Percentiles rank a stretch among this genome's conserved stretches.
Evolutionary conservation across 92 coral and sea anemone genomes (phyloP).

Genomic region (Chrysogorgia sp.): DNA sequence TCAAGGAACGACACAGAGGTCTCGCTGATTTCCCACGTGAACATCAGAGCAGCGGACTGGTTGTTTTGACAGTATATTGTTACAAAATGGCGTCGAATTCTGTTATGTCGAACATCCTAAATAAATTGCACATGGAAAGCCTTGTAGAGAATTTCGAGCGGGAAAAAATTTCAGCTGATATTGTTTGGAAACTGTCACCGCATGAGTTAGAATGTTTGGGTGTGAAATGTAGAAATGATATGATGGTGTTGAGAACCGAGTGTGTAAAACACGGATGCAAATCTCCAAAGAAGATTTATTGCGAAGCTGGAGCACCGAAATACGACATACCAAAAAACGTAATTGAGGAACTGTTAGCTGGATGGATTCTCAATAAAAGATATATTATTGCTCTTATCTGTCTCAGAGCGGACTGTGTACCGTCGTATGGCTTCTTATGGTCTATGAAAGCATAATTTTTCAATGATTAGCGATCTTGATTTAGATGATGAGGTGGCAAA

Average conservation of each 20-base stretch:
- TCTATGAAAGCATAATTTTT: slow-evolving; percentile 13
- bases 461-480: slow-evolving; percentile 6
- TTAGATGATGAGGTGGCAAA: background rate
- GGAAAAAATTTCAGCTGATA: no score
- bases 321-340: slow-evolving; percentile 1
- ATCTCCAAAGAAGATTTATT: background rate
- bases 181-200: slow-evolving; percentile 12
- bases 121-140: slow-evolving; percentile 13
- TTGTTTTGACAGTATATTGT: no score
- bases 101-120: slow-evolving; percentile 4
- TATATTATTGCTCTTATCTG: slow-evolving; percentile 45
- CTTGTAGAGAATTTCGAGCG: background rate
- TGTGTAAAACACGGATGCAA: slow-evolving; percentile 6
- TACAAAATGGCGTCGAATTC: slow-evolving; percentile 14
- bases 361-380: slow-evolving; percentile 36
- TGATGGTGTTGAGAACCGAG: slow-evolving; percentile 5
- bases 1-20: no score
- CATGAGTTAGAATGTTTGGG: slow-evolving; percentile 15
- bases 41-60: no score
- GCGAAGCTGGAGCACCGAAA: slow-evolving; percentile 2
- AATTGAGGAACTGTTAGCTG: background rate
- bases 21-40: no score
- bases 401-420: slow-evolving; percentile 53
- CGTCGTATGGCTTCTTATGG: slow-evolving; percentile 39
- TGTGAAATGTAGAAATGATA: background rate